phyloP scores from a whole-genome alignment of 37 sponge, comb jelly and placozoan genomes.

The Hexactinellida sp. region DNA sequence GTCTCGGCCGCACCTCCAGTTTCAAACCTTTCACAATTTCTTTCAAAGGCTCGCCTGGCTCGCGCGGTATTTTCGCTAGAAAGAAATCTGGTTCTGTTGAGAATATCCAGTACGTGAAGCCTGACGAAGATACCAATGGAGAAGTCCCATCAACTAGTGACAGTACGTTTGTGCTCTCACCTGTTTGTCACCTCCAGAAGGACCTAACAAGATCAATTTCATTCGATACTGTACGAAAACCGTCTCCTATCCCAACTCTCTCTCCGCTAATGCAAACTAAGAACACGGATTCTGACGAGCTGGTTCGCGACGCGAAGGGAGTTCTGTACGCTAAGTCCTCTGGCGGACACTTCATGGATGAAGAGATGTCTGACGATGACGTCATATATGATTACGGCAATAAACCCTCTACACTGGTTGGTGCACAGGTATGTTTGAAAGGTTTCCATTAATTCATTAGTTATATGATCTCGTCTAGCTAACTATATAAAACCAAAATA shows the following conservation, averaged over 20 bases:
- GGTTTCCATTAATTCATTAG: too few species aligned
- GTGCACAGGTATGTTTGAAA: conserved; percentile 15
- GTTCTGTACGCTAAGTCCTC: not conserved
- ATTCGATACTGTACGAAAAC: not conserved
- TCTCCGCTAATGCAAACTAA: not conserved
- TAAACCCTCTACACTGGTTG: not conserved
- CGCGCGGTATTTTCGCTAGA: not conserved
- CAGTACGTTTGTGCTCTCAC: not conserved
- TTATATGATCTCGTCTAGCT: too few species aligned
- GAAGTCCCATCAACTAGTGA: not conserved
- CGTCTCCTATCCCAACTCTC: not conserved
- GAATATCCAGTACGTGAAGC: not conserved
- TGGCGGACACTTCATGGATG: not conserved
- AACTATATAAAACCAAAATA: too few species aligned
- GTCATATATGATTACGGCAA: not conserved
- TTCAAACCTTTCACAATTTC: not conserved
- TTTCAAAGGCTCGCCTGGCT: not conserved
- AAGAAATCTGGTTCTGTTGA: not conserved
- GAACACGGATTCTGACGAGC: not conserved
- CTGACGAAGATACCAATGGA: not conserved
- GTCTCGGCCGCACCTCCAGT: not conserved
- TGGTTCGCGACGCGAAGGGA: not conserved
- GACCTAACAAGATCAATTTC: not conserved
- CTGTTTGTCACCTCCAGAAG: not conserved
- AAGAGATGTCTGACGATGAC: not conserved